A percentile compares a stretch with the other conserved stretches of the same genome.
These are phyloP conservation scores for Enteromius argenteus DNA, from an alignment of 2,797 vertebrate genomes.

Conservation along the genomic window DNA sequence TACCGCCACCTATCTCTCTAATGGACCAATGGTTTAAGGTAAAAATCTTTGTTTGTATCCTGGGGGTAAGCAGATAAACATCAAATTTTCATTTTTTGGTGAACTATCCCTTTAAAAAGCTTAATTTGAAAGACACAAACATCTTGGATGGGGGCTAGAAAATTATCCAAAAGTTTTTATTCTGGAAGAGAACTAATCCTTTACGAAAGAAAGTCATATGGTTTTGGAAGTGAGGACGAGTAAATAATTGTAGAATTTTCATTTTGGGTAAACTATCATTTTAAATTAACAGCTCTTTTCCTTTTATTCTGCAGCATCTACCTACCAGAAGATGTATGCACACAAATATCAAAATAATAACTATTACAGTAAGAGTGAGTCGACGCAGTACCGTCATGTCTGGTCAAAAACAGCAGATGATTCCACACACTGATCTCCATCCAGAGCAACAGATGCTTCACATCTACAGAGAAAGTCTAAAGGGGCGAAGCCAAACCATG, in stretches of 20 bases:
- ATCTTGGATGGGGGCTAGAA: neutral
- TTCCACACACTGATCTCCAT: conserved; percentile 80
- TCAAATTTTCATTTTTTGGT: too few species aligned
- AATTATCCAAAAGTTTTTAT: neutral
- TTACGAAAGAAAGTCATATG: neutral
- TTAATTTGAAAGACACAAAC: neutral
- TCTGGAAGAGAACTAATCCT: neutral
- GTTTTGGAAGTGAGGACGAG: neutral
- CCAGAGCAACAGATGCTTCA: neutral
- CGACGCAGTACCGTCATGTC: conserved; percentile 74
- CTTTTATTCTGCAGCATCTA: conserved; percentile 81
- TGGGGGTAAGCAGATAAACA: too few species aligned
- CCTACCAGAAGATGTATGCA: conserved; percentile 85
- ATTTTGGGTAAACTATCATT: neutral
- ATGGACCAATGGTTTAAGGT: too few species aligned
- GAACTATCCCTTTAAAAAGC: neutral
- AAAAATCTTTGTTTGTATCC: too few species aligned
- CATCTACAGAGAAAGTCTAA: conserved; percentile 62
- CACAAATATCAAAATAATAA: conserved; percentile 81
- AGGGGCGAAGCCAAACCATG: conserved; percentile 57
- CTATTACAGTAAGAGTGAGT: conserved; percentile 75
- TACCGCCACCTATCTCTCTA: too few species aligned
- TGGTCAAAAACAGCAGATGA: conserved; percentile 82
- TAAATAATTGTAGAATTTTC: neutral
- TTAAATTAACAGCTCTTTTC: neutral